Evolutionary conservation across 2,888 invertebrate genomes (phyloP), one percentile per base, ranked within the genome.

Genomic region (Iphiclides podalirius): DNA sequence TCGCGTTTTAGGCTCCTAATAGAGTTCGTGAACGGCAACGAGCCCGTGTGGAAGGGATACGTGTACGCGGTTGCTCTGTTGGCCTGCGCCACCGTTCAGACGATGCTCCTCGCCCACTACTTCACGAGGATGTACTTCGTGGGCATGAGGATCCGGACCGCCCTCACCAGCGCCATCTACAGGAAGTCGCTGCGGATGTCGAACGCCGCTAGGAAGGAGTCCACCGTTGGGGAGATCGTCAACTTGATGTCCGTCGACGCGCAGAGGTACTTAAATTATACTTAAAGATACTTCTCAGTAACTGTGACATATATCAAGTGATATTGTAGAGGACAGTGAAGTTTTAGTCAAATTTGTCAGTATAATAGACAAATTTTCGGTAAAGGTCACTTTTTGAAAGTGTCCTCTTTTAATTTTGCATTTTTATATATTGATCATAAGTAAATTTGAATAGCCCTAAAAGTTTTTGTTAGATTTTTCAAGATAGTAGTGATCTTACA

Each of bases 191-290:
- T 96, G 47, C 89, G 92, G 41, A 93, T 96, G 85, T 95, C 96
- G 0, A 95, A 95, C 71, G 82, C 93, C 0, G 92, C 95, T 0
- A 90, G 94, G 53, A 96, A 95, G 69, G 94, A 94, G 64, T 94
- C 95, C 0, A 96, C 96, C 0, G 94, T 96, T 0, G 97, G 97
- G 31, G 96, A 97, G 90, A 96, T 97, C 63, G 96, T 97, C 8
- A 97, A 97, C 75, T 86, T 97, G 56, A 97, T 97, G 96, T 93
- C 96, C 3, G 96, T 97, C 0, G 97, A 97, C 78, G 96, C 96
- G 1, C 96, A 97, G 76, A 91, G 94, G 87, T 89, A 69, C 61
- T 54, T 20, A 4, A 20, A 20, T 20, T 20, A n/a, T n/a, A n/a
- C n/a, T n/a, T n/a, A n/a, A n/a, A n/a, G n/a, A n/a, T n/a, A n/a